phyloP scores from a whole-genome alignment of 2,888 invertebrate genomes.

The Hedychridium roseum region DNA sequence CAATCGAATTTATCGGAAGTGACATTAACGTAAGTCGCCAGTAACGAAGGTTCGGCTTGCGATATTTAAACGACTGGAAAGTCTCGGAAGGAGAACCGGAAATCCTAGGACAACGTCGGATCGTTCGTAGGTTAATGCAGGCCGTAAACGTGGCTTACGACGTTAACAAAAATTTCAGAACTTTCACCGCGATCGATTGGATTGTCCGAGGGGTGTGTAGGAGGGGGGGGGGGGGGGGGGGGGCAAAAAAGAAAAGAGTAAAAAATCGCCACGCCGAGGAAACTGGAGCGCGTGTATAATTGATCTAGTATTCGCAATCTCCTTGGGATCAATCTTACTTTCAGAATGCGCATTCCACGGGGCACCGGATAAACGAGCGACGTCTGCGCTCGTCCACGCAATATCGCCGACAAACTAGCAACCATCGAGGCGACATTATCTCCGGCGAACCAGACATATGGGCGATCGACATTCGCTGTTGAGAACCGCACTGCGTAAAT shows the following conservation, averaged over 20 bases:
- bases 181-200: too few relatives aligned
- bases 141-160: too few relatives aligned
- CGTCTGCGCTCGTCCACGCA: neutral
- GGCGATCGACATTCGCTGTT: slow-evolving; percentile 4
- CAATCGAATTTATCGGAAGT: too few relatives aligned
- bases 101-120: too few relatives aligned
- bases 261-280: slow-evolving; percentile 33
- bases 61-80: too few relatives aligned
- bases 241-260: slow-evolving; percentile 31
- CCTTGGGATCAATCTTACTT: slow-evolving; percentile 60
- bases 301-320: slow-evolving; percentile 48
- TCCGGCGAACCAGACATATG: slow-evolving; percentile 5
- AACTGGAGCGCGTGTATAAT: slow-evolving; percentile 45
- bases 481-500: too few relatives aligned
- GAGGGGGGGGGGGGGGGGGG: slow-evolving; percentile 4
- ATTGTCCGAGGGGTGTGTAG: slow-evolving; percentile 2
- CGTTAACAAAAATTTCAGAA: too few relatives aligned
- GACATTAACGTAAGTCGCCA: too few relatives aligned
- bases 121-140: too few relatives aligned
- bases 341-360: slow-evolving; percentile 53
- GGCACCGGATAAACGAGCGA: slow-evolving; percentile 31
- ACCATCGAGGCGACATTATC: slow-evolving; percentile 8
- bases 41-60: too few relatives aligned
- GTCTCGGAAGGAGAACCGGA: too few relatives aligned
- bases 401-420: slow-evolving; percentile 1